A percentile compares a stretch with the other conserved stretches of the same genome.
Evolutionary conservation across 2,888 invertebrate species (phyloP).

Genomic region (Eucriotettix oculatus): DNA sequence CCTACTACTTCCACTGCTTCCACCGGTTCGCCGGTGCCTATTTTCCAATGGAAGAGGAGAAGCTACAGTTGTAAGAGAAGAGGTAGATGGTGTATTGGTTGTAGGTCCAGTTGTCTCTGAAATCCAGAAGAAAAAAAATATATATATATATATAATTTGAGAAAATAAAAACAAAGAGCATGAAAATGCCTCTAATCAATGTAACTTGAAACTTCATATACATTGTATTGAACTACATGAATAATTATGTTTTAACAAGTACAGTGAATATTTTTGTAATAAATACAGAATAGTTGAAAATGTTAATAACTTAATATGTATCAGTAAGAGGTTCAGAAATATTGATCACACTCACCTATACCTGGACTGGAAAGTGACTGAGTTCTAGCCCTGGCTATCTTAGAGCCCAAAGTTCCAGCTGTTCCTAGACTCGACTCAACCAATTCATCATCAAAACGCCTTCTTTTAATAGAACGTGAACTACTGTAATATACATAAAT

Average conservation of each 20-base stretch:
- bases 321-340: no score
- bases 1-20: slow-evolving; percentile 18
- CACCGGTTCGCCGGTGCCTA: slow-evolving; percentile 14
- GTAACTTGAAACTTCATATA: no score
- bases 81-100: background rate
- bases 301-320: no score
- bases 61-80: background rate
- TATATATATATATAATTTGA: background rate
- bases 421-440: slow-evolving; percentile 74
- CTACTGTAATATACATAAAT: slow-evolving; percentile 40
- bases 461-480: slow-evolving; percentile 83
- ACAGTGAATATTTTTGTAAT: no score
- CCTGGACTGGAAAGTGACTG: slow-evolving; percentile 12
- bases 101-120: background rate
- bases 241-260: no score
- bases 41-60: slow-evolving; percentile 1
- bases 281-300: no score
- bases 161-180: background rate
- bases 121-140: background rate
- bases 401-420: slow-evolving; percentile 17
- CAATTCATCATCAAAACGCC: slow-evolving; percentile 92
- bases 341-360: slow-evolving; percentile 2
- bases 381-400: slow-evolving; percentile 13
- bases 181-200: background rate
- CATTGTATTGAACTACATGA: no score